These are phyloP conservation scores for Orycteropus afer DNA, from an alignment of 2,113 vertebrate genomes.

Conservation along the genomic window DNA sequence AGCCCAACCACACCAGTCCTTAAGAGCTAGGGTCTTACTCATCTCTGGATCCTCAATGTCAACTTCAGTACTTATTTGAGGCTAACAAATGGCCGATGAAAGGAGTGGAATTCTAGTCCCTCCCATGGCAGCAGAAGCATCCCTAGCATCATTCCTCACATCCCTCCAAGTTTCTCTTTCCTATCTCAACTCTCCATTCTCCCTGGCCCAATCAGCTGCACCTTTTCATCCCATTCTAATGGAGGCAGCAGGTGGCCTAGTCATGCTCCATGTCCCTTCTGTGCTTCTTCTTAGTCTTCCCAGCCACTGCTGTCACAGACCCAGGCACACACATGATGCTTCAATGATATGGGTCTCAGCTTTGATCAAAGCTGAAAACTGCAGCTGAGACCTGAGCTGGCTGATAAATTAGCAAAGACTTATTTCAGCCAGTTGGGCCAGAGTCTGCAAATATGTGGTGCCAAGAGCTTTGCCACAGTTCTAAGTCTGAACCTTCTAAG, in stretches of 20 bases:
- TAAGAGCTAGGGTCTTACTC: background rate
- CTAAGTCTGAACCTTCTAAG: background rate
- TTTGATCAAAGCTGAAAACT: constrained; percentile 54
- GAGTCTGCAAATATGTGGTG: background rate
- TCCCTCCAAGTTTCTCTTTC: background rate
- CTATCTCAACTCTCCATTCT: accelerated
- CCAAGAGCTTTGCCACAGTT: background rate
- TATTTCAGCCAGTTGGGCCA: constrained; percentile 49
- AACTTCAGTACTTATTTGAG: background rate
- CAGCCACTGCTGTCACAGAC: constrained; percentile 13
- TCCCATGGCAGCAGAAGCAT: background rate
- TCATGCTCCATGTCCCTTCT: background rate
- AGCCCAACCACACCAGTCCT: background rate
- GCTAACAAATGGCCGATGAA: background rate
- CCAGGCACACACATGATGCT: constrained; percentile 52
- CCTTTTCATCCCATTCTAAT: background rate
- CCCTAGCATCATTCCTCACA: background rate
- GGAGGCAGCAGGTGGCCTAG: constrained; percentile 63
- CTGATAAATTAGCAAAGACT: constrained; percentile 51
- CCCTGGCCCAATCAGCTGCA: background rate
- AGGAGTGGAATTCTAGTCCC: background rate
- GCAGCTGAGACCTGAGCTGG: constrained; percentile 67
- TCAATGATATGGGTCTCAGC: background rate
- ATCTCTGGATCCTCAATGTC: background rate
- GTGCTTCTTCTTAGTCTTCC: background rate